Evolutionary conservation across 2,797 vertebrate genomes (phyloP), one percentile per base, ranked within the genome.

Genomic region (Acanthopagrus latus): DNA sequence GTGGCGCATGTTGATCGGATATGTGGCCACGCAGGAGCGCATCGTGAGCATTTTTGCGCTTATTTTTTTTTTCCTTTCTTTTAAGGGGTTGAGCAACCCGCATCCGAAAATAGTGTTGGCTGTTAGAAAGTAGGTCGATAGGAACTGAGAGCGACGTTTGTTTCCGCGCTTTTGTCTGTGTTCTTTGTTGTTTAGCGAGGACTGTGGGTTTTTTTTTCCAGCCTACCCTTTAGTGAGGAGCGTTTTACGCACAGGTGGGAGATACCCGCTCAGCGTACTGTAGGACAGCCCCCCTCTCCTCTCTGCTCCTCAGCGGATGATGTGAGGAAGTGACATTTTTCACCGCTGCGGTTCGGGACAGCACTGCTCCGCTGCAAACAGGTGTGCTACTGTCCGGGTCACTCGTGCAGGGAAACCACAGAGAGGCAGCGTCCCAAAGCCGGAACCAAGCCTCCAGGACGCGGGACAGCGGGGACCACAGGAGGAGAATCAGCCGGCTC

Each of bases 351-450:
- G 93, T 94, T 95, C 94, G 95, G 95, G 95, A 96, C 95, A 93
- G 94, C 91, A 92, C 94, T 88, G 91, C 94, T 94, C 90, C 89
- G 94, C 96, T 95, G 94, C 96, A 96, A 97, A 97, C 97, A 98
- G 97, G 97, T 98, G 97, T 97, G 96, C 95, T 93, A 88, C 95
- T 93, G 95, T 89, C 93, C 91, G 91, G 93, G 89, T 92, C 93
- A 93, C 81, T 92, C 89, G 70, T 51, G 43, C 43, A 11, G 67
- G 55, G 74, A 43, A 73, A 78, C 56, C 70, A 71, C 71, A 11
- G 58, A 59, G 72, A 85, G 88, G 67, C 52, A 87, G 86, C 86
- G 83, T 90, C 87, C 88, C 91, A 77, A 55, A 83, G 76, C 87
- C 81, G 64, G 83, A 88, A 88, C 82, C 86, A 38, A 92, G 71